Conservation (phyloP, 1,140 invertebrate genomes). For the Brachionus calyciflorus region DNA sequence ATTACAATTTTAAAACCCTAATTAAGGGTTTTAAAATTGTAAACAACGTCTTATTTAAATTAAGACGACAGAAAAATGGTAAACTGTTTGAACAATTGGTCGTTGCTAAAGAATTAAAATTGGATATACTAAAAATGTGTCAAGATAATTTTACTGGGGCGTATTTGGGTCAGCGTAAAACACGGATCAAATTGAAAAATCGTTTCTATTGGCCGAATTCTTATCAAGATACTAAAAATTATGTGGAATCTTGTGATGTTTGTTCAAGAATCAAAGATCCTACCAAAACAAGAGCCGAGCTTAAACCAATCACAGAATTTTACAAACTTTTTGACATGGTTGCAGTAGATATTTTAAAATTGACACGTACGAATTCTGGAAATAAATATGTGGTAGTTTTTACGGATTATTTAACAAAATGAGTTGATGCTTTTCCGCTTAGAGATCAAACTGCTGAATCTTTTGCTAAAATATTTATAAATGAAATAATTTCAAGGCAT, state of each 20-base stretch:
- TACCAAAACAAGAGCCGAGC: neutral
- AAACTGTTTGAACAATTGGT: too few species aligned
- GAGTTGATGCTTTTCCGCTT: constrained; percentile 50
- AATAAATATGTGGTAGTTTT: constrained; percentile 53
- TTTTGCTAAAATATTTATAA: constrained; percentile 49
- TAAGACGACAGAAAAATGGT: too few species aligned
- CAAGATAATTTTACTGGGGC: constrained; percentile 10
- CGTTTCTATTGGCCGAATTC: constrained; percentile 33
- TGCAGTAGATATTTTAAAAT: constrained; percentile 21
- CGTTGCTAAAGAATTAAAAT: neutral
- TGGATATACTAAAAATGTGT: neutral
- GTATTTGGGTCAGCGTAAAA: constrained; percentile 4
- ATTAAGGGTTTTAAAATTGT: too few species aligned
- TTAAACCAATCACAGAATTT: constrained; percentile 11
- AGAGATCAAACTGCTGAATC: constrained; percentile 50
- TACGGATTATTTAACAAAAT: constrained; percentile 51
- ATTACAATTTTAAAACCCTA: too few species aligned
- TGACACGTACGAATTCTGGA: constrained; percentile 12
- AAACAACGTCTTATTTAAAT: too few species aligned
- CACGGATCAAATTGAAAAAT: neutral
- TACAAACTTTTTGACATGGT: constrained; percentile 30
- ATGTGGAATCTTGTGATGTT: constrained; percentile 8
- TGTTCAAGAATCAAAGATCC: constrained; percentile 6
- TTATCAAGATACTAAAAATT: constrained; percentile 12
- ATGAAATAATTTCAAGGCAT: constrained; percentile 14